Conservation (phyloP, 2,113 vertebrate genomes). For the Seriola aureovittata region DNA sequence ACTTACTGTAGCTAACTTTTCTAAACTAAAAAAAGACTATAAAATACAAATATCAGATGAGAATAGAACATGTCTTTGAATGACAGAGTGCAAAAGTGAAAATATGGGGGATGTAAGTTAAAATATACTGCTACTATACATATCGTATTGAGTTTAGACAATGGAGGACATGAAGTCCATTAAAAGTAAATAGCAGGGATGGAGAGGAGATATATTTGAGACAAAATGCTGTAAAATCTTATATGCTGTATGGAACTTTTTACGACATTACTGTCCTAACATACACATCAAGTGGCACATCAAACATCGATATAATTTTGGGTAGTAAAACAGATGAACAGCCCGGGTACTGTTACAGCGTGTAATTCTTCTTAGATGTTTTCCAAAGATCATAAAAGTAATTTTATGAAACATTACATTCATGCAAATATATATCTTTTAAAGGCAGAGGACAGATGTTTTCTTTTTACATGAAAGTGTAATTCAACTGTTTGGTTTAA, state of each 20-base stretch:
- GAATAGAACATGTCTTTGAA: not conserved
- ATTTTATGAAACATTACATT: constrained; percentile 30
- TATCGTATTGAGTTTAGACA: constrained; percentile 10
- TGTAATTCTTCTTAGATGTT: constrained; percentile 24
- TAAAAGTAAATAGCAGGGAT: constrained; percentile 9
- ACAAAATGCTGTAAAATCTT: not conserved
- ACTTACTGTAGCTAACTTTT: not conserved
- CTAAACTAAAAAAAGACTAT: not conserved
- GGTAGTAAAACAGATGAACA: constrained; percentile 28
- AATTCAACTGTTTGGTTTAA: constrained; percentile 26
- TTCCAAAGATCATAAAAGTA: constrained; percentile 35
- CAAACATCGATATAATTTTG: constrained; percentile 21
- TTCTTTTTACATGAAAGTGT: constrained; percentile 41
- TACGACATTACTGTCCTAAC: not conserved
- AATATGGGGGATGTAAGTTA: not conserved
- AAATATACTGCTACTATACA: not conserved
- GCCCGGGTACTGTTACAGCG: not conserved
- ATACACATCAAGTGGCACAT: not conserved
- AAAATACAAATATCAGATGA: not conserved
- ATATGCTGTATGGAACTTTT: not conserved
- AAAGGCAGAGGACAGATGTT: constrained; percentile 34
- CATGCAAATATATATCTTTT: constrained; percentile 14
- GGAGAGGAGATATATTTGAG: not conserved
- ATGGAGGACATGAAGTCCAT: not conserved
- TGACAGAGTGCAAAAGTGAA: not conserved